phyloP scores from a whole-genome alignment of 2,888 invertebrate species.

The Scrobipalpa atriplicella region DNA sequence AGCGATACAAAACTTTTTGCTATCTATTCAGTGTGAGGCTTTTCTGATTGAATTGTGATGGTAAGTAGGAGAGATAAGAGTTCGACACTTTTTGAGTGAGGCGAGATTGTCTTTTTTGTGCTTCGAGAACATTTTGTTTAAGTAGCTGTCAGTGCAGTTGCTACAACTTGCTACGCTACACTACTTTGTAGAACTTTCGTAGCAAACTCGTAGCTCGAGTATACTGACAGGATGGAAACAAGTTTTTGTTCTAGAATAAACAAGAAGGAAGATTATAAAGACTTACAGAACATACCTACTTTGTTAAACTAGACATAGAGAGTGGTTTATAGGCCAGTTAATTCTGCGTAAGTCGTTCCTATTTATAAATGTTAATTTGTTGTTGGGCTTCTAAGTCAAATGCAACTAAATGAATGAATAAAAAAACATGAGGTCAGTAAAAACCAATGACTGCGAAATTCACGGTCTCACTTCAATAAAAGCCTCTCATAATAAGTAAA shows the following conservation, averaged over 20 bases:
- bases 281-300: background rate
- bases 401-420: background rate
- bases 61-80: conserved; percentile 14
- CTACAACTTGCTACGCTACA: conserved; percentile 5
- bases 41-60: conserved; percentile 22
- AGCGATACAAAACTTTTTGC: conserved; percentile 21
- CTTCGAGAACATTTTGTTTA: background rate
- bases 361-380: background rate
- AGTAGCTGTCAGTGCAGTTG: background rate
- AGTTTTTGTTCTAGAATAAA: background rate
- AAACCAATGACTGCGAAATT: conserved; percentile 8
- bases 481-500: conserved; percentile 14
- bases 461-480: conserved; percentile 12
- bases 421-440: conserved; percentile 3
- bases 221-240: background rate
- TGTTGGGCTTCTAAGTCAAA: background rate
- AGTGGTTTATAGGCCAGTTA: background rate
- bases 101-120: background rate
- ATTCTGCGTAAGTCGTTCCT: background rate
- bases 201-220: conserved; percentile 4
- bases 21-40: conserved; percentile 12
- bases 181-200: conserved; percentile 20
- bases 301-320: background rate
- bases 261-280: background rate
- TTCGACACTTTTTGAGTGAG: background rate